Base-by-base conservation (phyloP, 2,888 invertebrate species). In the Stenoptilia bipunctidactyla region DNA sequence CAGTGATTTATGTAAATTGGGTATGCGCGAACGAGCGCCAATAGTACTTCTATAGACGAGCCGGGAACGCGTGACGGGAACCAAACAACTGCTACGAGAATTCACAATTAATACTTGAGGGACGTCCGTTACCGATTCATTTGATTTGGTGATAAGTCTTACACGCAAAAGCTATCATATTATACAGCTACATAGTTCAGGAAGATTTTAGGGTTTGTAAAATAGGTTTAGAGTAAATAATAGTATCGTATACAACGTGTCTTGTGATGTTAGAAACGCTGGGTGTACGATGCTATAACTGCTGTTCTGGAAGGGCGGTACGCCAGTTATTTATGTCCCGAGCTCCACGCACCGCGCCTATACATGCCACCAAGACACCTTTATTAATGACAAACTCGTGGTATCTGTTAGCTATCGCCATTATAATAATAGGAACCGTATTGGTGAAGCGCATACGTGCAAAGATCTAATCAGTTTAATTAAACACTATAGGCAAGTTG, bases 311-410 rank as follows among this genome's bases (percentile, higher is more conserved):
- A 53, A 20, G 67, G 73, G 70, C 70, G 74, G 61, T 53, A 58
- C 57, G 49, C 60, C 54, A 50, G 56, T 71, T 72, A 75, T 77
- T 75, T 74, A 77, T 75, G 69, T 61, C 65, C 58, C 55, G 55
- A 51, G 52, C 56, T 55, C 59, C 62, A 55, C 54, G 61, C 61
- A 61, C 62, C 66, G 58, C 71, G 66, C 69, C 71, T 67, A 66
- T 70, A 58, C 58, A 8, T 20, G 63, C 66, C 65, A 59, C 58
- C 56, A 65, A 58, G 70, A 69, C 74, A 72, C 65, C 65, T 64
- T 62, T 70, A 70, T 67, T 70, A 67, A 71, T 71, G 68, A 70
- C 61, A 46, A 59, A 55, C 58, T 57, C 52, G 58, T 20, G 20
- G 20, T 61, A 56, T 58, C 56, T 58, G 61, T 61, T 59, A 56